Evolutionary conservation across 1,140 invertebrate species (phyloP).

Genomic region (Drosophila sp.): DNA sequence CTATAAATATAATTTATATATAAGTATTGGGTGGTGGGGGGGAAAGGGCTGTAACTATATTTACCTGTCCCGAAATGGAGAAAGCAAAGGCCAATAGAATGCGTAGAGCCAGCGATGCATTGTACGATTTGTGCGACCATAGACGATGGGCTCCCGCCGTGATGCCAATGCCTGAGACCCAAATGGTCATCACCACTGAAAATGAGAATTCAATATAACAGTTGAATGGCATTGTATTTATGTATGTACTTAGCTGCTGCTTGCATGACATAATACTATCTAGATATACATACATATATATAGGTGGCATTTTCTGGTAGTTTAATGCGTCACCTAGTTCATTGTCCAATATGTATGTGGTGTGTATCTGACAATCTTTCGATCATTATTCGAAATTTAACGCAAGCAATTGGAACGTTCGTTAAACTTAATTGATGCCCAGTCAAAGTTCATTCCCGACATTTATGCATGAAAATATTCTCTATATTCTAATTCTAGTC

Average conservation of each 20-base stretch:
- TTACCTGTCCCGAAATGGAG: conserved; percentile 88
- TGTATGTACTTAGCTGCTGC: conserved; percentile 26
- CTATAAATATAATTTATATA: conserved; percentile 77
- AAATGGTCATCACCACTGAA: conserved; percentile 85
- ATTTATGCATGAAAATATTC: conserved; percentile 4
- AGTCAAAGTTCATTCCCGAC: conserved; percentile 57
- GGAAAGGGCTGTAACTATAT: conserved; percentile 8
- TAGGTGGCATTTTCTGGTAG: conserved; percentile 29
- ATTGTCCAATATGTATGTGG: conserved; percentile 25
- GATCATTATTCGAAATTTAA: conserved; percentile 49
- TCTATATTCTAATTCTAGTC: conserved; percentile 1
- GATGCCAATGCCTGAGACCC: conserved; percentile 87
- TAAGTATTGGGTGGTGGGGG: neutral
- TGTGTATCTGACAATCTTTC: conserved; percentile 28
- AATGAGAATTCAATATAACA: conserved; percentile 7
- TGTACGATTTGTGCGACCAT: conserved; percentile 93
- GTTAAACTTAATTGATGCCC: conserved; percentile 66
- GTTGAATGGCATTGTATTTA: conserved; percentile 32
- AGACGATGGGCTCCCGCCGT: conserved; percentile 93
- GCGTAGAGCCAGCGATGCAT: conserved; percentile 89
- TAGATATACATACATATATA: conserved; percentile 49
- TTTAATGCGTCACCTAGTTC: conserved; percentile 33
- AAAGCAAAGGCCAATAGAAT: conserved; percentile 88
- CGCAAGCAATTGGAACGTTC: conserved; percentile 61
- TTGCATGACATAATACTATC: conserved; percentile 61